Percentiles rank a stretch among this genome's conserved stretches.
Evolutionary conservation across 2,797 vertebrate genomes (phyloP).

Genomic region (Danio tinwini): DNA sequence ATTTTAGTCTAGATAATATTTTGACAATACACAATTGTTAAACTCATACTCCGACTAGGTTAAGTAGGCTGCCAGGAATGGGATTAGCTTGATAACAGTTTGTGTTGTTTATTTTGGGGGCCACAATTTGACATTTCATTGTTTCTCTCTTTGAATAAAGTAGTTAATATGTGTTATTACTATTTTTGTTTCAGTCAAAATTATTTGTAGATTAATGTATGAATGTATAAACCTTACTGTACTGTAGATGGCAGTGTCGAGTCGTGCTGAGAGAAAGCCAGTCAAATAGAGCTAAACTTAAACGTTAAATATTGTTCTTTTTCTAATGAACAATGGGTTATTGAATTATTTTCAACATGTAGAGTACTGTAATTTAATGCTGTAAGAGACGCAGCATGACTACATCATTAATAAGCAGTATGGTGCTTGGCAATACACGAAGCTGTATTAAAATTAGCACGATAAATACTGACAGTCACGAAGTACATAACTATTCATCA

Average conservation of each 20-base stretch:
- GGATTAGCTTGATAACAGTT: neutral
- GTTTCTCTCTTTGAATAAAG: neutral
- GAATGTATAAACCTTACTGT: too few relatives aligned
- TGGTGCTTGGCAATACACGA: neutral
- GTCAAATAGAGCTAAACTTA: neutral
- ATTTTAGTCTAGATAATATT: neutral
- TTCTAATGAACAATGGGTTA: neutral
- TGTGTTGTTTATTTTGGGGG: neutral
- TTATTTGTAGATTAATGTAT: neutral
- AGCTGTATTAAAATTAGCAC: constrained; percentile 23
- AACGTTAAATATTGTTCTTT: neutral
- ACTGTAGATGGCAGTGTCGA: constrained; percentile 44
- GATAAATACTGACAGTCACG: constrained; percentile 20
- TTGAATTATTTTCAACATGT: neutral
- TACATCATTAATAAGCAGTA: neutral
- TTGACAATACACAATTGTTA: neutral
- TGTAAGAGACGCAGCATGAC: neutral
- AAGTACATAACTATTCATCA: constrained; percentile 27
- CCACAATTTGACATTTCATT: neutral
- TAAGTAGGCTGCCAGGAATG: neutral
- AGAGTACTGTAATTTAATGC: neutral
- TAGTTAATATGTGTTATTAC: neutral
- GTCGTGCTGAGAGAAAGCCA: neutral
- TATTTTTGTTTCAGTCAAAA: neutral
- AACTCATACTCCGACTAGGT: neutral